Conservation (phyloP, 2,888 invertebrate genomes). For the Cheilosia variabilis region DNA sequence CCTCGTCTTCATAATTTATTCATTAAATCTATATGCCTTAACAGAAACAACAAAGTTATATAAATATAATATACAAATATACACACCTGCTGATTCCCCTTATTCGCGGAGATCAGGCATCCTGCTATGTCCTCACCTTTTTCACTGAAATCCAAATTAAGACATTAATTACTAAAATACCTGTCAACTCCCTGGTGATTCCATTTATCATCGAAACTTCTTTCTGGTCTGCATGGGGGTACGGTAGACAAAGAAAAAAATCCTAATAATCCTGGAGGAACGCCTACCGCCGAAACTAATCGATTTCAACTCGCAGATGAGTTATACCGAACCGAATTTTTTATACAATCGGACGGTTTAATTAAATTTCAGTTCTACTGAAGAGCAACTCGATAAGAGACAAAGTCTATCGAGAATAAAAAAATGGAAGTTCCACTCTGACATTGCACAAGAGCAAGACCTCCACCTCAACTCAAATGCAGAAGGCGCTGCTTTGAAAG, state of each 20-base stretch:
- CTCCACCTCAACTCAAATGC: neutral
- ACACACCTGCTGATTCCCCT: constrained; percentile 13
- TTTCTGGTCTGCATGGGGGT: neutral
- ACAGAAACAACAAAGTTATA: too few species aligned
- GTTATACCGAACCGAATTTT: neutral
- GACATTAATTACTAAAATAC: constrained; percentile 60
- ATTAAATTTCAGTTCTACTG: constrained; percentile 4
- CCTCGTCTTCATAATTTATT: too few species aligned
- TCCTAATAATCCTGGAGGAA: constrained; percentile 35
- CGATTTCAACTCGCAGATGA: constrained; percentile 27
- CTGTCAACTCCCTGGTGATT: constrained; percentile 66
- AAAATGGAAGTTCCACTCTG: neutral
- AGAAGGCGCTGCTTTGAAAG: constrained; percentile 32
- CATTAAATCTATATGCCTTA: too few species aligned
- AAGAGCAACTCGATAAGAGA: too few species aligned
- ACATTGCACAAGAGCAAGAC: neutral
- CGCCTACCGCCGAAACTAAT: constrained; percentile 42
- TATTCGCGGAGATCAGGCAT: neutral
- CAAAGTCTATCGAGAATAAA: too few species aligned
- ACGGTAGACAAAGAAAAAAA: constrained; percentile 39
- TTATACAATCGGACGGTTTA: neutral
- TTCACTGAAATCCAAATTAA: constrained; percentile 40
- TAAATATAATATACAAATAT: too few species aligned
- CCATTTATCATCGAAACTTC: constrained; percentile 55
- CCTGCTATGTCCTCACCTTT: neutral